Evolutionary conservation across 2,113 vertebrate species (phyloP).

Genomic region (Thermophis baileyi): DNA sequence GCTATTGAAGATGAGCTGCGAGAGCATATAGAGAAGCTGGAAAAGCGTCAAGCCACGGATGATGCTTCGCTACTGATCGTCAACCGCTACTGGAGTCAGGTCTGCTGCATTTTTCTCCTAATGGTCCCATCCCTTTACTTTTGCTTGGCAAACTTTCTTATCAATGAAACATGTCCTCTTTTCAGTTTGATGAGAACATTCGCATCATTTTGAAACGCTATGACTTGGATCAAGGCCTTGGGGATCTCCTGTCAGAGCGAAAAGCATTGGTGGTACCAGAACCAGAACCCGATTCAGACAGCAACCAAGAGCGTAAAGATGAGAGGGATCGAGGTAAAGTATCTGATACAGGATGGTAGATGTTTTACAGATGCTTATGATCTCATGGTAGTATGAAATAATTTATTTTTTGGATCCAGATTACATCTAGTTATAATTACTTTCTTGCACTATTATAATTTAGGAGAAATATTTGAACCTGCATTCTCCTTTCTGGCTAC

Average conservation of each 20-base stretch:
- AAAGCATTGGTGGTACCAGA: conserved; percentile 77
- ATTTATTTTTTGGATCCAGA: neutral
- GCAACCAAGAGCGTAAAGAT: conserved; percentile 89
- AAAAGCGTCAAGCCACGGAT: conserved; percentile 92
- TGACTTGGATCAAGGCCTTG: conserved; percentile 79
- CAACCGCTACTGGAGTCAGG: conserved; percentile 98
- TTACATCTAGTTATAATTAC: neutral
- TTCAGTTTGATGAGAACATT: conserved; percentile 92
- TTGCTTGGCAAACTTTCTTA: neutral
- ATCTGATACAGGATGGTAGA: neutral
- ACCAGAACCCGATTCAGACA: conserved; percentile 93
- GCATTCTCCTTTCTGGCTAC: conserved; percentile 91
- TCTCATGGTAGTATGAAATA: neutral
- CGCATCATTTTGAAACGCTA: conserved; percentile 83
- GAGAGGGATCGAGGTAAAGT: conserved; percentile 72
- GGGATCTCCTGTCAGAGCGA: conserved; percentile 78
- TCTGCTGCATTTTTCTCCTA: conserved; percentile 34
- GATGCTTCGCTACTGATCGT: conserved; percentile 93
- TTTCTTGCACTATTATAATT: conserved; percentile 8
- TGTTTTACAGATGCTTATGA: no score
- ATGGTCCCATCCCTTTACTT: neutral
- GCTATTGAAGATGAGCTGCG: conserved; percentile 93
- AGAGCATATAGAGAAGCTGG: conserved; percentile 90
- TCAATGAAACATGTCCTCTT: neutral
- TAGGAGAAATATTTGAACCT: conserved; percentile 81